These are phyloP conservation scores for Lerista edwardsae DNA, from an alignment of 2,797 vertebrate species.

Conservation along the genomic window DNA sequence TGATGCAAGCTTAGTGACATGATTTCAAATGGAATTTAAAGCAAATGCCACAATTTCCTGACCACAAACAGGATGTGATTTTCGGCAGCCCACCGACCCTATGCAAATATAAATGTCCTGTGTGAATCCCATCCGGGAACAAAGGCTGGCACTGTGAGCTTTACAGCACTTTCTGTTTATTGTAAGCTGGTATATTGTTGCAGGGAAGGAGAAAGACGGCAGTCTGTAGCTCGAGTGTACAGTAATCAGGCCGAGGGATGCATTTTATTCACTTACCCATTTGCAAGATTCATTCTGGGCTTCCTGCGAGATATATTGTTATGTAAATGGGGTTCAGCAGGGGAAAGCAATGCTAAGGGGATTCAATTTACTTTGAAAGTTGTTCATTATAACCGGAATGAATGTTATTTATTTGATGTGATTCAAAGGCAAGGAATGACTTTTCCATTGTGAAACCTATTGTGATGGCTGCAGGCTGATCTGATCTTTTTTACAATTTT, in stretches of 20 bases:
- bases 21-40: slow-evolving; percentile 36
- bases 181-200: slow-evolving; percentile 55
- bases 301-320: slow-evolving; percentile 82
- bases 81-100: slow-evolving; percentile 43
- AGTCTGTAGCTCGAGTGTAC: slow-evolving; percentile 61
- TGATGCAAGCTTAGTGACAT: not conserved
- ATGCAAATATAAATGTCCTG: slow-evolving; percentile 46
- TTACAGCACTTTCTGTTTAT: slow-evolving; percentile 63
- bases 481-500: slow-evolving; percentile 85
- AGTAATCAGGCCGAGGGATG: slow-evolving; percentile 67
- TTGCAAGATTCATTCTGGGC: slow-evolving; percentile 74
- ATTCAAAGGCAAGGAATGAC: slow-evolving; percentile 81
- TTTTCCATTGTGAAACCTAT: slow-evolving; percentile 80
- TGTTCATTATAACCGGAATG: slow-evolving; percentile 80
- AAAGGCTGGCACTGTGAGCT: not conserved
- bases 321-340: slow-evolving; percentile 79
- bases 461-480: slow-evolving; percentile 79
- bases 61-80: slow-evolving; percentile 59
- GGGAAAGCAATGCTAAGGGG: slow-evolving; percentile 77
- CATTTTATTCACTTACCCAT: slow-evolving; percentile 68
- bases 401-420: slow-evolving; percentile 82
- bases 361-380: slow-evolving; percentile 84
- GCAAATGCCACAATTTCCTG: slow-evolving; percentile 17
- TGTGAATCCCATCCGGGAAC: slow-evolving; percentile 52
- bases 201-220: slow-evolving; percentile 48